These are phyloP conservation scores for Anabas testudineus DNA, from an alignment of 2,797 vertebrate species.

Conservation along the genomic window DNA sequence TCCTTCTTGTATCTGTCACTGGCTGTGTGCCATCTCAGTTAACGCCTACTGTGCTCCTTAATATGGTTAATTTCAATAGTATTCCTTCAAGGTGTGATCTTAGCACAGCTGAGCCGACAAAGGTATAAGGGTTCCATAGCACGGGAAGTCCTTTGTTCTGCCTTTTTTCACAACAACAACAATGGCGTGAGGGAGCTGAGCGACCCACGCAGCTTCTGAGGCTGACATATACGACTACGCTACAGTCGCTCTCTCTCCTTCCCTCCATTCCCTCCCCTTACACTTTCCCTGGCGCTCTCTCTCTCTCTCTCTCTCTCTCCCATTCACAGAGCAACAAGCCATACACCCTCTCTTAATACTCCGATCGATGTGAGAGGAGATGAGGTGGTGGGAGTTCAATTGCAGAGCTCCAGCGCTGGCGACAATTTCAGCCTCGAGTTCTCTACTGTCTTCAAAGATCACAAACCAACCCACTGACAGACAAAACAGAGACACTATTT, in stretches of 20 bases:
- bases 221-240: slow-evolving; percentile 77
- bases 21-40: slow-evolving; percentile 68
- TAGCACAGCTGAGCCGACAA: slow-evolving; percentile 61
- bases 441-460: slow-evolving; percentile 58
- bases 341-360: slow-evolving; percentile 77
- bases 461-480: slow-evolving; percentile 52
- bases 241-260: slow-evolving; percentile 60
- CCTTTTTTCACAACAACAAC: slow-evolving; percentile 71
- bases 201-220: slow-evolving; percentile 76
- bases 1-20: slow-evolving; percentile 60
- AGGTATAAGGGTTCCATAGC: slow-evolving; percentile 64
- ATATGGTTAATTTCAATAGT: slow-evolving; percentile 71
- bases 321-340: slow-evolving; percentile 76
- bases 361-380: slow-evolving; percentile 75
- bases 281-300: slow-evolving; percentile 46
- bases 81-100: slow-evolving; percentile 76
- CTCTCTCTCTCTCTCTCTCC: slow-evolving; percentile 56
- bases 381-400: slow-evolving; percentile 71
- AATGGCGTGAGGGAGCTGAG: slow-evolving; percentile 75
- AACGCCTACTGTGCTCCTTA: slow-evolving; percentile 63
- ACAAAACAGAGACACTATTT: slow-evolving; percentile 57
- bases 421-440: slow-evolving; percentile 59
- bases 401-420: slow-evolving; percentile 49
- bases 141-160: slow-evolving; percentile 80
- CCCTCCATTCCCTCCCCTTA: slow-evolving; percentile 52